phyloP scores from a whole-genome alignment of 2,888 invertebrate species.

The Dasysyrphus tricinctus region DNA sequence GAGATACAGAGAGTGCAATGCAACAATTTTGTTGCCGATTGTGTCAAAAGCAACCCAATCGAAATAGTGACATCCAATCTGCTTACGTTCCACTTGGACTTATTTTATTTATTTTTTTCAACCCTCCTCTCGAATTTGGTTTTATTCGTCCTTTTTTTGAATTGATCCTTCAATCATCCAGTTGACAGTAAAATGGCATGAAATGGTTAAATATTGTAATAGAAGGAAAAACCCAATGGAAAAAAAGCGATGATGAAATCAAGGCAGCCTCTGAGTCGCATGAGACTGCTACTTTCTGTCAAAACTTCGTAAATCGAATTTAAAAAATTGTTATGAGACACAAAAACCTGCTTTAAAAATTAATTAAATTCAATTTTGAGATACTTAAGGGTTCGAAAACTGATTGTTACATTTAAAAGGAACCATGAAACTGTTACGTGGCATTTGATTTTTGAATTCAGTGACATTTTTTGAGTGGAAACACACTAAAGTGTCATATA shows the following conservation, averaged over 20 bases:
- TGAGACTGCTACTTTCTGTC: background rate
- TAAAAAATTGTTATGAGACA: too few species aligned
- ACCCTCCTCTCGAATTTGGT: background rate
- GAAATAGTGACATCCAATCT: constrained; percentile 57
- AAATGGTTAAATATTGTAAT: constrained; percentile 25
- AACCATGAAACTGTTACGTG: too few species aligned
- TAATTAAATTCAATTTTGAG: too few species aligned
- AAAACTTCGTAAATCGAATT: background rate
- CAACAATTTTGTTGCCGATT: constrained; percentile 16
- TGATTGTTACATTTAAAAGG: too few species aligned
- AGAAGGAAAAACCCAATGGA: background rate
- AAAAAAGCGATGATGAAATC: background rate
- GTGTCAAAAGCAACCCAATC: constrained; percentile 54
- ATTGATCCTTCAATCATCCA: constrained; percentile 56
- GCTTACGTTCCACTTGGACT: constrained; percentile 28
- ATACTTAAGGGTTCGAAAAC: too few species aligned
- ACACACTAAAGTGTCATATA: too few species aligned
- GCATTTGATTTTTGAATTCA: too few species aligned
- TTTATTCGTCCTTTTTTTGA: constrained; percentile 21
- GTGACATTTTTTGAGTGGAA: too few species aligned
- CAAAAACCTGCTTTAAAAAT: too few species aligned
- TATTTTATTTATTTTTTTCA: background rate
- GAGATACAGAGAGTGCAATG: constrained; percentile 1
- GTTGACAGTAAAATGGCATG: constrained; percentile 29
- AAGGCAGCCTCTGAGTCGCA: background rate